phyloP scores from a whole-genome alignment of 1,140 invertebrate genomes.

The Campoletis sonorensis region DNA sequence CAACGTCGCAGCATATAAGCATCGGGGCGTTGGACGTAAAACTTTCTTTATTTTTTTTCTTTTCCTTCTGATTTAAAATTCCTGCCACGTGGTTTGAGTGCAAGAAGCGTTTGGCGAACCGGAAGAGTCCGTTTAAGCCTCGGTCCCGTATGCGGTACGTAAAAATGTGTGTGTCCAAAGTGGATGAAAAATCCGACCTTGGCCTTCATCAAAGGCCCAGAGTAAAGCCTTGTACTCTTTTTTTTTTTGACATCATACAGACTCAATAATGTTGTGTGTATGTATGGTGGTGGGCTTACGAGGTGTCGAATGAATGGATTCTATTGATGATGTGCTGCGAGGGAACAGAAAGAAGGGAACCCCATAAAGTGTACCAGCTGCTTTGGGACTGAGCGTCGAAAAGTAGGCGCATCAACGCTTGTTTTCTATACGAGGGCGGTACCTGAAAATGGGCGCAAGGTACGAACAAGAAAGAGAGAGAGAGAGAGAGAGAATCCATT shows the following conservation, averaged over 20 bases:
- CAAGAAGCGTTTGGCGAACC: conserved; percentile 55
- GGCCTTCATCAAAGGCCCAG: neutral
- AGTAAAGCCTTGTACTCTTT: conserved; percentile 21
- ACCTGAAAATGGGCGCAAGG: conserved; percentile 66
- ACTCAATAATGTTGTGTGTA: conserved; percentile 32
- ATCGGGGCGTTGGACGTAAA: neutral
- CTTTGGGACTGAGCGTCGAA: conserved; percentile 50
- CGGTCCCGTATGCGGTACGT: neutral
- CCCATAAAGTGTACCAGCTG: conserved; percentile 61
- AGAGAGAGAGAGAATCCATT: conserved; percentile 34
- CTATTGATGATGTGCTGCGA: conserved; percentile 52
- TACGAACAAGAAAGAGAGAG: conserved; percentile 20
- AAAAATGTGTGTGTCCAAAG: neutral
- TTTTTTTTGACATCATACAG: conserved; percentile 24
- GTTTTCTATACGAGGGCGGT: conserved; percentile 62
- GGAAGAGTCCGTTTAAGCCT: conserved; percentile 67
- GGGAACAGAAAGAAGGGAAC: conserved; percentile 24
- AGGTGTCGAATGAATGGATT: conserved; percentile 64
- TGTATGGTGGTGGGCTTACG: conserved; percentile 57
- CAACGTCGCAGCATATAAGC: neutral
- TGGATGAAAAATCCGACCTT: neutral
- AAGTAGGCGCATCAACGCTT: conserved; percentile 38
- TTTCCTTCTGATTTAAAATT: neutral
- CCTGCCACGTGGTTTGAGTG: conserved; percentile 4
- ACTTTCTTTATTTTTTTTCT: conserved; percentile 26